A percentile compares a stretch with the other conserved stretches of the same genome.
phyloP scores from a whole-genome alignment of 1,140 invertebrate species.

The Rhopalosiphum maidis region DNA sequence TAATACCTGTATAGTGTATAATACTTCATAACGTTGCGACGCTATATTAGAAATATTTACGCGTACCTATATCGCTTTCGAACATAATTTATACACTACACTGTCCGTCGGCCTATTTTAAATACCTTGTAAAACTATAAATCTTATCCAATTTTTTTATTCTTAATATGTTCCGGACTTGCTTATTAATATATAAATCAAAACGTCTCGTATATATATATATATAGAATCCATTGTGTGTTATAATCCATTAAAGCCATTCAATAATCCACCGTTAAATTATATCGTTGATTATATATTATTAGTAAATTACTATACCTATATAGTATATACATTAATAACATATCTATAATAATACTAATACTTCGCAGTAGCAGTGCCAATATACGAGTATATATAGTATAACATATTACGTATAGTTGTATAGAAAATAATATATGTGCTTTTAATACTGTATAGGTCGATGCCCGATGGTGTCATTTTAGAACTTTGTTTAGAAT shows the following conservation, averaged over 20 bases:
- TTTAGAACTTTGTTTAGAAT: no score
- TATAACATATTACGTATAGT: no score
- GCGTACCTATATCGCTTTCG: background rate
- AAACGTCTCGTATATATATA: background rate
- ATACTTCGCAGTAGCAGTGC: background rate
- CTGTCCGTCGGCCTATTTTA: conserved; percentile 35
- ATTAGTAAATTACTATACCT: no score
- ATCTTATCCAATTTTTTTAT: conserved; percentile 30
- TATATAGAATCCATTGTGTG: conserved; percentile 15
- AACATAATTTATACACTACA: background rate
- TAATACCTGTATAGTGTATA: background rate
- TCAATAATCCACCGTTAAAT: background rate
- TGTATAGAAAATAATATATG: no score
- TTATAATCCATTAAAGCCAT: background rate
- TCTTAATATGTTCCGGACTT: conserved; percentile 16
- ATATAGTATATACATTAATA: background rate
- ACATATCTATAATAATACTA: background rate
- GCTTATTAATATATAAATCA: conserved; percentile 51
- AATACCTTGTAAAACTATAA: conserved; percentile 42
- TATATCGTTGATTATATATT: background rate
- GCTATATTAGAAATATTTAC: conserved; percentile 16
- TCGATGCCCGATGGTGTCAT: no score
- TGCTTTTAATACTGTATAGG: no score
- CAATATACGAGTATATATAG: background rate
- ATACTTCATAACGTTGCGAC: background rate